A percentile compares a stretch with the other conserved stretches of the same genome.
These are phyloP conservation scores for Thera obeliscata DNA, from an alignment of 2,888 invertebrate genomes.

Conservation along the genomic window DNA sequence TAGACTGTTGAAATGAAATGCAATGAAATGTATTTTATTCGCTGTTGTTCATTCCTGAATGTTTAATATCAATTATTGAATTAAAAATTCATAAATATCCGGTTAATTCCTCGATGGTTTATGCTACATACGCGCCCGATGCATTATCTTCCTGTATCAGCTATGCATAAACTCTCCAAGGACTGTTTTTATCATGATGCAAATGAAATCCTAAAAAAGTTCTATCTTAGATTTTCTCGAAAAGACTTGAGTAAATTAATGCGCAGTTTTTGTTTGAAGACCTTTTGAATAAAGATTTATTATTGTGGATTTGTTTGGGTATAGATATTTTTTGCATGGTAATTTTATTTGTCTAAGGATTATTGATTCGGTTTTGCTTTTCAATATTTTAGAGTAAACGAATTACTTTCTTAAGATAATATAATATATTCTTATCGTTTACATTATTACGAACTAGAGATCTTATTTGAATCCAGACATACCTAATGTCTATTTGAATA, in stretches of 20 bases:
- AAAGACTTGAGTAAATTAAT: background rate
- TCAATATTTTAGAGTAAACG: background rate
- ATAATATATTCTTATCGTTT: background rate
- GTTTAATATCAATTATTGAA: constrained; percentile 7
- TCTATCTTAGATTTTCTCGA: background rate
- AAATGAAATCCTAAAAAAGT: too few relatives aligned
- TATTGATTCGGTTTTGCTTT: background rate
- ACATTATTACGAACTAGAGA: constrained; percentile 10
- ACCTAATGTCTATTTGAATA: constrained; percentile 5
- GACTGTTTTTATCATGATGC: background rate
- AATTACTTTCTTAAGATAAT: background rate
- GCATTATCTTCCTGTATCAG: constrained; percentile 1
- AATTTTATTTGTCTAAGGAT: background rate
- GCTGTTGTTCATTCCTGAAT: background rate
- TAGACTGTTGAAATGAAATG: too few relatives aligned
- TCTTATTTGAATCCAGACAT: constrained; percentile 15
- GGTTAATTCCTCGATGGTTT: constrained; percentile 12
- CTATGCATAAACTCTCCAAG: constrained; percentile 10
- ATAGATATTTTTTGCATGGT: background rate
- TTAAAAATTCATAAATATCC: constrained; percentile 6
- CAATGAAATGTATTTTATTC: too few relatives aligned
- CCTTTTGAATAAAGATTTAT: background rate
- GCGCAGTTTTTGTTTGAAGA: background rate
- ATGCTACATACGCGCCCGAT: background rate
- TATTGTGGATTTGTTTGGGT: background rate